Conservation (phyloP, 1,140 invertebrate species). For the Radopholus similis region DNA sequence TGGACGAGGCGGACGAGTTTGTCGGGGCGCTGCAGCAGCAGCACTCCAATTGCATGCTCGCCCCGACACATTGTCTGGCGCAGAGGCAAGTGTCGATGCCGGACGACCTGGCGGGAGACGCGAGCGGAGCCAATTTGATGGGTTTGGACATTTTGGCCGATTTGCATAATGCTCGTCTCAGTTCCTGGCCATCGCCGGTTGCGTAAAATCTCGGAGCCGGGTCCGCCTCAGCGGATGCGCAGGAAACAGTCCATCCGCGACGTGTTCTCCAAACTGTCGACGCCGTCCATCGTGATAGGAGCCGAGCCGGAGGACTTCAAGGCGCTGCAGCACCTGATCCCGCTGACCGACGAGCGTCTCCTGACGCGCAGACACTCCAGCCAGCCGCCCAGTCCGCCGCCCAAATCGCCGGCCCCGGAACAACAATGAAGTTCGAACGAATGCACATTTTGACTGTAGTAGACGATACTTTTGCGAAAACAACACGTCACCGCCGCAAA, state of each 20-base stretch:
- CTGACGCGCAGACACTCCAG: conserved; percentile 5
- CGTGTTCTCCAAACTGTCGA: conserved; percentile 6
- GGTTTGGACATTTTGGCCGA: neutral
- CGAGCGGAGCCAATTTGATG: neutral
- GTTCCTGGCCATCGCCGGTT: neutral
- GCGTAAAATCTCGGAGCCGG: conserved; percentile 12
- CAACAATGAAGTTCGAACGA: neutral
- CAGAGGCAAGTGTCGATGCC: neutral
- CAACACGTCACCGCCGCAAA: no score
- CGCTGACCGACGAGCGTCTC: conserved; percentile 9
- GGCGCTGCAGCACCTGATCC: conserved; percentile 10
- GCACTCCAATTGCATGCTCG: no score
- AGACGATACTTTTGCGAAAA: no score
- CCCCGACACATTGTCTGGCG: neutral
- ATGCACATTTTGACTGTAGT: no score
- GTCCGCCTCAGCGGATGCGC: neutral
- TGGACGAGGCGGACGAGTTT: conserved; percentile 13
- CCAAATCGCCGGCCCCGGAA: neutral
- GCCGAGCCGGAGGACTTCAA: conserved; percentile 11
- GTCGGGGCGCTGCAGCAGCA: neutral
- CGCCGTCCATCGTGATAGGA: conserved; percentile 15
- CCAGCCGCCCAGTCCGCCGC: neutral
- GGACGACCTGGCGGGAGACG: neutral
- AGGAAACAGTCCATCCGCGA: conserved; percentile 10
- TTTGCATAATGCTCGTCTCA: neutral